These are phyloP conservation scores for Paracanthobrama guichenoti DNA, from an alignment of 2,113 vertebrate species.

Conservation along the genomic window DNA sequence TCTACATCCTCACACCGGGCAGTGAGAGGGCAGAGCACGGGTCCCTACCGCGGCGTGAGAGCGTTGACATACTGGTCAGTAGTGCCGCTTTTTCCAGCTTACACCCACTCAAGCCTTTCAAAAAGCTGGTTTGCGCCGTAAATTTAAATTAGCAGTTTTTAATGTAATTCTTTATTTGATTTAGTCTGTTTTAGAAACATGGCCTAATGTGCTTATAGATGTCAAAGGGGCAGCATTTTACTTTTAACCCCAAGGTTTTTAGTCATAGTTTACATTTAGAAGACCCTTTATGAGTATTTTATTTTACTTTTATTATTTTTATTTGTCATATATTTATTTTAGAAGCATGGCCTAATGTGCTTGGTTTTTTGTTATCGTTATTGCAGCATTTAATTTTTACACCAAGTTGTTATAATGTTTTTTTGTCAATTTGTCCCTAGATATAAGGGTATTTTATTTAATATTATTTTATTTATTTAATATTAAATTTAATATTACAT, in stretches of 20 bases:
- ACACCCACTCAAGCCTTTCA: not conserved
- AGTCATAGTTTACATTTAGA: not conserved
- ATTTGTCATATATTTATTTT: not conserved
- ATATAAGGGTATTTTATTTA: not conserved
- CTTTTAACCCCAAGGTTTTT: not conserved
- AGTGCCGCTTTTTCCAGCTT: not conserved
- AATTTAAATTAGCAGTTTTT: not conserved
- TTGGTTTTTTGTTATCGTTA: not conserved
- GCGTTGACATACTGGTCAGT: conserved; percentile 83
- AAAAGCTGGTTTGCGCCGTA: not conserved
- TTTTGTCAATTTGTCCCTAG: too few relatives aligned
- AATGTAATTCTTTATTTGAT: too few relatives aligned
- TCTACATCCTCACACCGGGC: conserved; percentile 68
- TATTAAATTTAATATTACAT: too few relatives aligned
- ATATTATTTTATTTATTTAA: too few relatives aligned
- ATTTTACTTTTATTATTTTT: not conserved
- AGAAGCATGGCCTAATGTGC: not conserved
- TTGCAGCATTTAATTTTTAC: too few relatives aligned
- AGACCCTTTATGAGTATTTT: not conserved
- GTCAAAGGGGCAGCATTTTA: too few relatives aligned
- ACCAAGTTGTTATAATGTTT: too few relatives aligned
- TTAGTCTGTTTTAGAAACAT: not conserved
- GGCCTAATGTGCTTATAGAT: not conserved
- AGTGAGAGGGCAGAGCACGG: conserved; percentile 74
- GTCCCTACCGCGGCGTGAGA: conserved; percentile 74